A percentile compares a stretch with the other conserved stretches of the same genome.
These are phyloP conservation scores for Alethe diademata DNA, from an alignment of 2,113 vertebrate genomes.

Conservation along the genomic window DNA sequence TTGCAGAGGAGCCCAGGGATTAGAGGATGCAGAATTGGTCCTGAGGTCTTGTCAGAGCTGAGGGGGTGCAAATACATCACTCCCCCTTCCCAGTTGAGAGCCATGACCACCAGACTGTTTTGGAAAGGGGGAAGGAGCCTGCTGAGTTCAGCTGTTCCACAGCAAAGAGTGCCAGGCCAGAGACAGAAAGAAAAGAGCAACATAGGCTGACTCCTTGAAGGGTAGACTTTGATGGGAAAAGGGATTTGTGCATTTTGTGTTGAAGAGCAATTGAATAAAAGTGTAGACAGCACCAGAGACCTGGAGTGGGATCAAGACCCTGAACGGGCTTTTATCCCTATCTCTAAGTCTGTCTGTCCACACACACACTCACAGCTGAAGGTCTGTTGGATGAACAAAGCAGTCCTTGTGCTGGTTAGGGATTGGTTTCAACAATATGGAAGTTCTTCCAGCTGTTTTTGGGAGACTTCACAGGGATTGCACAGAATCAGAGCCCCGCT, in stretches of 20 bases:
- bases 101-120: constrained; percentile 17
- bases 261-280: not conserved
- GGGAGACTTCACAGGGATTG: not conserved
- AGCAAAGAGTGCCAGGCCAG: not conserved
- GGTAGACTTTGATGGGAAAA: not conserved
- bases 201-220: not conserved
- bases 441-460: constrained; percentile 39
- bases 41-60: not conserved
- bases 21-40: not conserved
- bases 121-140: constrained; percentile 16
- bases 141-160: constrained; percentile 37
- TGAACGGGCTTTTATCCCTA: not conserved
- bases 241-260: not conserved
- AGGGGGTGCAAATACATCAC: accelerated
- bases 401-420: constrained; percentile 13
- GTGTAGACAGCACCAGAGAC: not conserved
- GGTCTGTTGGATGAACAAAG: constrained; percentile 17
- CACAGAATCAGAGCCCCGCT: not conserved
- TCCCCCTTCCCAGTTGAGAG: not conserved
- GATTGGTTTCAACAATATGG: constrained; percentile 23
- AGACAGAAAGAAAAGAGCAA: not conserved
- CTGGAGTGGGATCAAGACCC: not conserved
- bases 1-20: not conserved
- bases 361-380: not conserved
- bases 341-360: not conserved